Conservation (phyloP, 1,140 invertebrate species). For the Drosophila mayri region DNA sequence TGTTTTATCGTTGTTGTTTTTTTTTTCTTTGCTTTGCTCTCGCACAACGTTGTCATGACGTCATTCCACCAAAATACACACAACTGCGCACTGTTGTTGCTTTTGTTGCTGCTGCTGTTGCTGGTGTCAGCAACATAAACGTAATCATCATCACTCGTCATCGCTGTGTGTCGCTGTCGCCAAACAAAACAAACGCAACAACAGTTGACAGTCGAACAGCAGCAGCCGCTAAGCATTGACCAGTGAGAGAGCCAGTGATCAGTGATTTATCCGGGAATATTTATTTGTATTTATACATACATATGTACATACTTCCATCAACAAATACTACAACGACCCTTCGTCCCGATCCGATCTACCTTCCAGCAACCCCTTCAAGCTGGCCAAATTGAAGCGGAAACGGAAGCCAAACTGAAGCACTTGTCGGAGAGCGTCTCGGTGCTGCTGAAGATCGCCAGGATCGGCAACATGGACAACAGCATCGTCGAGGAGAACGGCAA, state of each 20-base stretch:
- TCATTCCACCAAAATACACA: slow-evolving; percentile 82
- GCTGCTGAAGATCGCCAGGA: slow-evolving; percentile 86
- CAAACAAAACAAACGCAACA: slow-evolving; percentile 40
- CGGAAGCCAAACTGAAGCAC: slow-evolving; percentile 84
- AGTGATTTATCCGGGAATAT: slow-evolving; percentile 6
- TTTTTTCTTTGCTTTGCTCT: slow-evolving; percentile 33
- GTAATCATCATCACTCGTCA: slow-evolving; percentile 48
- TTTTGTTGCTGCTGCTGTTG: slow-evolving; percentile 40
- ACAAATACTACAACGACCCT: neutral
- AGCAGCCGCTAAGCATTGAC: slow-evolving; percentile 8
- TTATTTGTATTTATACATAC: too few relatives aligned
- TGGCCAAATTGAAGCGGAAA: slow-evolving; percentile 81
- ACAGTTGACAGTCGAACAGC: slow-evolving; percentile 20
- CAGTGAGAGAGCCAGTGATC: neutral
- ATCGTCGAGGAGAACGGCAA: slow-evolving; percentile 94
- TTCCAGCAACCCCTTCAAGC: slow-evolving; percentile 66
- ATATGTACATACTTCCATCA: too few relatives aligned
- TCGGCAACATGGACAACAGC: slow-evolving; percentile 92
- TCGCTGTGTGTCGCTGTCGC: slow-evolving; percentile 13
- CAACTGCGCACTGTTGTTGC: slow-evolving; percentile 48
- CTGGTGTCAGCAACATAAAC: slow-evolving; percentile 36
- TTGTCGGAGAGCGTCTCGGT: slow-evolving; percentile 84
- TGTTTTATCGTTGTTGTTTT: slow-evolving; percentile 24
- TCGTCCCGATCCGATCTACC: neutral
- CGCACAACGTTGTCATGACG: slow-evolving; percentile 73